A percentile compares a stretch with the other conserved stretches of the same genome.
phyloP scores from a whole-genome alignment of 92 coral and sea anemone genomes.

The Parazoanthus swiftii region DNA sequence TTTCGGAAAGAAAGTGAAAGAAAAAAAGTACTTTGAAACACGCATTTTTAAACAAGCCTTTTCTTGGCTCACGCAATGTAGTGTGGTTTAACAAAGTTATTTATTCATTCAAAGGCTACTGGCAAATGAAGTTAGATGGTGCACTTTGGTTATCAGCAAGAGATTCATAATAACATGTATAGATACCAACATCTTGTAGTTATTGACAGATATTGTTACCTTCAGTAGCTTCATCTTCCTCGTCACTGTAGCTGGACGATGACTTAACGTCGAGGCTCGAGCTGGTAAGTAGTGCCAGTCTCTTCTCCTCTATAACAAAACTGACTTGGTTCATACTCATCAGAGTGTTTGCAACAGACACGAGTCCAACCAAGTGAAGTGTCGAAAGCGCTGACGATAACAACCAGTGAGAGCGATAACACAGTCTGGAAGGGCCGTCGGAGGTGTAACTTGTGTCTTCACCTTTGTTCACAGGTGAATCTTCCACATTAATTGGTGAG shows the following conservation, averaged over 20 bases:
- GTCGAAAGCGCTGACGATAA: conserved; percentile 94
- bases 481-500: conserved; percentile 44
- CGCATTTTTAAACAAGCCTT: no score
- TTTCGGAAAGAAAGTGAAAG: no score
- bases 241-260: conserved; percentile 73
- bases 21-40: no score
- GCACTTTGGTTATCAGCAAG: not conserved
- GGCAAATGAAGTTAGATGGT: no score
- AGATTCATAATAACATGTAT: no score
- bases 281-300: conserved; percentile 79
- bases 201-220: not conserved
- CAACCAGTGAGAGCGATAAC: conserved; percentile 90
- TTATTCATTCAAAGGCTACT: no score
- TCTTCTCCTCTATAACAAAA: conserved; percentile 77
- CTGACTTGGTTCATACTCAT: conserved; percentile 98
- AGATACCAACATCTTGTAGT: no score
- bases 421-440: conserved; percentile 43
- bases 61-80: no score
- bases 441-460: conserved; percentile 29
- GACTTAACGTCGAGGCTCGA: conserved; percentile 54
- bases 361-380: conserved; percentile 91
- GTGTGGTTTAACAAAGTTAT: no score
- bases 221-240: conserved; percentile 39
- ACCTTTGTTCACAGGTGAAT: not conserved
- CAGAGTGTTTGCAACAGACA: conserved; percentile 92